Evolutionary conservation across 2,797 vertebrate species (phyloP).

Genomic region (Hydrophis major): DNA sequence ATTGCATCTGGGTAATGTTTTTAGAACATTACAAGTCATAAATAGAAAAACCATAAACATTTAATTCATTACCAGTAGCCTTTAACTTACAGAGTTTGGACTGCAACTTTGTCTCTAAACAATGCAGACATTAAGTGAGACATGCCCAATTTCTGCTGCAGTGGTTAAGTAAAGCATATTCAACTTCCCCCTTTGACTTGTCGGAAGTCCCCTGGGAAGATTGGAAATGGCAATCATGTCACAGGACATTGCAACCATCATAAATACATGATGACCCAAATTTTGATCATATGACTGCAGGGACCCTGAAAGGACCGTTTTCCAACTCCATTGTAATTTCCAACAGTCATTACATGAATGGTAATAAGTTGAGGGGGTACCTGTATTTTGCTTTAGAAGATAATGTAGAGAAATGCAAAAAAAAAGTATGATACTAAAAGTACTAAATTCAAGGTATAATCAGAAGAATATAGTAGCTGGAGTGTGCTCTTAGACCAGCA

Average conservation of each 20-base stretch:
- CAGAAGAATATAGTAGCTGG: not conserved
- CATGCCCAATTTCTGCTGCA: not conserved
- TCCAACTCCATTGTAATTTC: not conserved
- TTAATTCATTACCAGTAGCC: not conserved
- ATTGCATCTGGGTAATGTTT: not conserved
- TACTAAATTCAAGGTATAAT: not conserved
- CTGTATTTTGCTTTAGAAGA: not conserved
- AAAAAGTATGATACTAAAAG: not conserved
- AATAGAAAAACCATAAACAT: not conserved
- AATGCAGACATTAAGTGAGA: not conserved
- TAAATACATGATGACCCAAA: not conserved
- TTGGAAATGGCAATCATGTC: not conserved
- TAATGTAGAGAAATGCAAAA: not conserved
- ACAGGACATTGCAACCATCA: not conserved
- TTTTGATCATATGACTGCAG: not conserved
- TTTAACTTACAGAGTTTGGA: not conserved
- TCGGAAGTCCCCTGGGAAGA: not conserved
- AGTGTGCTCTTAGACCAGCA: not conserved
- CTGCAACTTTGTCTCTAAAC: not conserved
- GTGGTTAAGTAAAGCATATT: not conserved
- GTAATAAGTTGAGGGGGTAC: not conserved
- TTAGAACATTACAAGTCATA: not conserved
- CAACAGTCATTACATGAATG: not conserved
- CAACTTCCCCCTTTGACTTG: not conserved
- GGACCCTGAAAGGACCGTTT: not conserved